phyloP scores from a whole-genome alignment of 2,113 vertebrate genomes.

The Felis chaus region DNA sequence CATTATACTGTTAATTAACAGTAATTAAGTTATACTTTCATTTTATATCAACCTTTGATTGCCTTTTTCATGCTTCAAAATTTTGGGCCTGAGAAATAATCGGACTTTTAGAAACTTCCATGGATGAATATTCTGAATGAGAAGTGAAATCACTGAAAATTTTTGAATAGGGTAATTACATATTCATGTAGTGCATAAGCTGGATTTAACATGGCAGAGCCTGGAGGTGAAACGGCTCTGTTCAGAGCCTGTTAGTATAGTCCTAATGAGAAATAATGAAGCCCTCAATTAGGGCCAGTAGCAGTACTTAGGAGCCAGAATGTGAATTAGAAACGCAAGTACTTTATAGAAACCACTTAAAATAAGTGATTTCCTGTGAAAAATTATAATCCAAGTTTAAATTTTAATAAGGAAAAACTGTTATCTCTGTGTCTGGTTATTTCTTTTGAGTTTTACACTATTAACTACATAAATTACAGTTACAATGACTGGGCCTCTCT shows the following conservation, averaged over 20 bases:
- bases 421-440: slow-evolving; percentile 24
- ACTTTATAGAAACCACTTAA: slow-evolving; percentile 53
- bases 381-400: slow-evolving; percentile 57
- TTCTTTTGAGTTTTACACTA: slow-evolving; percentile 23
- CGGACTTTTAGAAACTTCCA: background rate
- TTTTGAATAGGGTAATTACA: background rate
- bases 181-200: background rate
- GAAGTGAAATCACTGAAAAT: background rate
- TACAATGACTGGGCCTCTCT: background rate
- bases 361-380: background rate
- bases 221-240: background rate
- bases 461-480: slow-evolving; percentile 19
- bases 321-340: slow-evolving; percentile 43
- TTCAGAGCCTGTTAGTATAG: background rate
- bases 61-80: background rate
- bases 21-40: background rate
- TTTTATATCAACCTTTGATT: background rate
- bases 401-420: slow-evolving; percentile 55
- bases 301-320: slow-evolving; percentile 3
- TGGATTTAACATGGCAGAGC: background rate
- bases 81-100: background rate
- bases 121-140: background rate
- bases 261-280: slow-evolving; percentile 56
- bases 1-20: background rate
- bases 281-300: background rate